Conservation (phyloP, 2,113 vertebrate genomes). For the Pedetes capensis region DNA sequence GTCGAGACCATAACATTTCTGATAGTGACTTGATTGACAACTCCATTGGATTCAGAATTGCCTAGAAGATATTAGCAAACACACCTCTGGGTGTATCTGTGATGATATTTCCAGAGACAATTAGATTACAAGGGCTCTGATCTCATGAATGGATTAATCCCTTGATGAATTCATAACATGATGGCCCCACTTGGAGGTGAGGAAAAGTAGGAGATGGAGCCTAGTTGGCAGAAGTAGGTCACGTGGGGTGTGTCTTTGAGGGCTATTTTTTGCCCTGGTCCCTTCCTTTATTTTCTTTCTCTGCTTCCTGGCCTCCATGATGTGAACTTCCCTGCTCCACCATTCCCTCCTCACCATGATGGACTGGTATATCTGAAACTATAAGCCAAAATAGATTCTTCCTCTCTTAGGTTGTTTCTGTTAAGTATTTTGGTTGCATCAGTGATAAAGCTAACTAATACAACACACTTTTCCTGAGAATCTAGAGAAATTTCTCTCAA, state of each 20-base stretch:
- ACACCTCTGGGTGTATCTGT: neutral
- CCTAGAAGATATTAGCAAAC: no score
- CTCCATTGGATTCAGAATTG: neutral
- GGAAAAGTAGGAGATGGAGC: no score
- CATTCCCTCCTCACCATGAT: neutral
- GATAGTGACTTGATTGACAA: neutral
- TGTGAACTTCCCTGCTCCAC: neutral
- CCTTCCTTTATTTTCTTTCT: neutral
- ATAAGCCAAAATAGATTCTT: neutral
- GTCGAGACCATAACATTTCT: neutral
- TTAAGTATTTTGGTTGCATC: neutral
- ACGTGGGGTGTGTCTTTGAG: neutral
- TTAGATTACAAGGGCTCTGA: neutral
- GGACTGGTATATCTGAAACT: no score
- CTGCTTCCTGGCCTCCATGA: neutral
- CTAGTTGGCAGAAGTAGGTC: no score
- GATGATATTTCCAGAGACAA: neutral
- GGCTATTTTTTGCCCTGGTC: neutral
- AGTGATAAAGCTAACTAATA: neutral
- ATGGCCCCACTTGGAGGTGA: neutral
- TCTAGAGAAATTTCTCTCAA: neutral
- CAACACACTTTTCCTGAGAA: neutral
- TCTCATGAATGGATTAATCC: neutral
- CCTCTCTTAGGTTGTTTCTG: neutral
- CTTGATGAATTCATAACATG: neutral